These are phyloP conservation scores for Drosophila quinaria DNA, from an alignment of 2,888 invertebrate genomes.

Conservation along the genomic window DNA sequence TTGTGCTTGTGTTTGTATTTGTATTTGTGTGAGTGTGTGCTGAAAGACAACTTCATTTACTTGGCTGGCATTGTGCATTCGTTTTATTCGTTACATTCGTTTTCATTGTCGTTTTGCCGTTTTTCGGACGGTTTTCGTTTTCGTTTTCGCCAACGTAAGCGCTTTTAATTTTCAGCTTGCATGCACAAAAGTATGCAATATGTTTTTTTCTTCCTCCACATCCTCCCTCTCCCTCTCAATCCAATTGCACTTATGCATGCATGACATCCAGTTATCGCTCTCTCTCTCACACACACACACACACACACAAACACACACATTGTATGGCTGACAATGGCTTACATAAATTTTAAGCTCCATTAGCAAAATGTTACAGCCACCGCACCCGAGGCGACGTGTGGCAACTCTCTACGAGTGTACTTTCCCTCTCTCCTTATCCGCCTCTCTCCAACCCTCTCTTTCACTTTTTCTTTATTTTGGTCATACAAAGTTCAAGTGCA, in stretches of 20 bases:
- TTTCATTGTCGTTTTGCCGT: slow-evolving; percentile 55
- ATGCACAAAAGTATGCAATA: slow-evolving; percentile 82
- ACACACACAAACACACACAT: slow-evolving; percentile 24
- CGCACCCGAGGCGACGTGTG: slow-evolving; percentile 65
- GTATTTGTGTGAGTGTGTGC: slow-evolving; percentile 23
- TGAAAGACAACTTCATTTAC: slow-evolving; percentile 70
- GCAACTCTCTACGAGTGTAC: slow-evolving; percentile 19
- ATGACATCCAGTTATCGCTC: slow-evolving; percentile 59
- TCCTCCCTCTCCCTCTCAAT: neutral
- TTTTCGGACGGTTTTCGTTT: slow-evolving; percentile 35
- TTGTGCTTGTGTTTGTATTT: slow-evolving; percentile 15
- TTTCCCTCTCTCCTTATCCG: neutral
- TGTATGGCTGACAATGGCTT: slow-evolving; percentile 72
- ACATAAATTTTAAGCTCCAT: slow-evolving; percentile 82
- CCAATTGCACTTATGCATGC: slow-evolving; percentile 72
- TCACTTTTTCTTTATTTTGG: neutral
- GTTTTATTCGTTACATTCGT: slow-evolving; percentile 55
- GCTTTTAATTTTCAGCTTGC: slow-evolving; percentile 82
- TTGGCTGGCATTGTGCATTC: slow-evolving; percentile 49
- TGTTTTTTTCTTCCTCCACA: slow-evolving; percentile 54
- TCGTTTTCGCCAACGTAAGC: slow-evolving; percentile 71
- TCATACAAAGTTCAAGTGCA: slow-evolving; percentile 74
- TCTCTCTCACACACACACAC: slow-evolving; percentile 16
- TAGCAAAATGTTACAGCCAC: slow-evolving; percentile 76
- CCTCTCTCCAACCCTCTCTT: neutral